Evolutionary conservation across 2,797 vertebrate species (phyloP), one percentile per base, ranked within the genome.

Genomic region (Pelobates cultripes): DNA sequence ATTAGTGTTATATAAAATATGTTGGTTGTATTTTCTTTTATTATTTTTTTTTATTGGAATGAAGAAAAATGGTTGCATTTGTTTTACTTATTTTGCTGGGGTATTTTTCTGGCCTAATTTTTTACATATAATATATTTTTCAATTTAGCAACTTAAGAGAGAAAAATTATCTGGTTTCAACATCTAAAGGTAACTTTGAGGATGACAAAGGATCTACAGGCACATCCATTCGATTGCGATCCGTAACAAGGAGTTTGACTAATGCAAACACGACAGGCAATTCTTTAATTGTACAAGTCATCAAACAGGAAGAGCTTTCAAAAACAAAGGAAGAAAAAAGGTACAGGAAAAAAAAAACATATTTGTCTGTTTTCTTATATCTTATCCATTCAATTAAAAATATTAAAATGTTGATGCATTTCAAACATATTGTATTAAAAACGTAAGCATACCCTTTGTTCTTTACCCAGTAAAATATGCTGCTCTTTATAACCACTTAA

Each of bases 311-410:
- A 89, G 98, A 99, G 87, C 96, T 98, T 76, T 95, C 96, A 89
- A 95, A 91, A 90, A 95, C 93, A 87, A 98, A 96, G 89, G 97
- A 98, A 82, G 97, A 98, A 89, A 99, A 95, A 88, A 96, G 96
- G 98, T 99, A 94, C 6, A 63, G 8, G 17, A 69, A 10, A 10
- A 57, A 12, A 51, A 51, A 5, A 10, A 51, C 10, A 51, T 51
- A 51, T 47, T 47, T 5, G 5, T 28, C 28, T 28, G 28, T 28
- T 28, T 28, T 28, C 28, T 28, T 28, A 28, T 28, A 28, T 28
- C 28, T 28, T 28, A 28, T 28, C 28, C 28, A 28, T 28, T 28
- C 28, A 28, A 28, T 28, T 1, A 28, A 28, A 28, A 28, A 28
- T 28, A 28, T 28, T 28, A 28, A 28, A 28, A 28, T 28, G 28